Base-by-base conservation (phyloP, 2,888 invertebrate species). In the Cremastobaeus sp. region DNA sequence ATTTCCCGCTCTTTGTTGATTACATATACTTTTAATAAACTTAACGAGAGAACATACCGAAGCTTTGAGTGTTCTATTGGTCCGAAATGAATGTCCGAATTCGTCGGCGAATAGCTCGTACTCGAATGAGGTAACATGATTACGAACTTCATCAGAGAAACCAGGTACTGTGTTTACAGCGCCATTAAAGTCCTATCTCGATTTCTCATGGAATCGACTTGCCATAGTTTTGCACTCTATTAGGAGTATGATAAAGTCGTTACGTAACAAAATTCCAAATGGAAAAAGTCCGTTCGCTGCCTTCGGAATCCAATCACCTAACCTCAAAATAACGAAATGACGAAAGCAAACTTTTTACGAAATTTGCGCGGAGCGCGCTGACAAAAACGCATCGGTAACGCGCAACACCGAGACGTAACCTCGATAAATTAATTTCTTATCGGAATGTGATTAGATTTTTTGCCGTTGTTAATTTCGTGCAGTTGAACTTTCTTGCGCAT, bases 91-190 rank as follows among this genome's bases (percentile, higher is more conserved):
- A 34, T 18, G 52, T 52, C 25, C 52, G 20, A 39, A 52, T 59
- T 57, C 43, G 41, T 57, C 57, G 30, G 48, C 48, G 50, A 68
- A 45, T n/a, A 25, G 25, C 45, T 68, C 28, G 20, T 30, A 59
- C 34, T 69, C 18, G 47, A 50, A 69, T 54, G 60, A 59, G 52
- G 60, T 69, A 69, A 69, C 52, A 25, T 15, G 68, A 60, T 69
- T 60, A 69, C 37, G 35, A 54, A 69, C 34, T 60, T 52, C 68
- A 60, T 69, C 52, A 39, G 52, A 39, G n/a, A 50, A 52, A 45
- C 41, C 37, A 60, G 59, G 21, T 37, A 59, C 45, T 59, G 21
- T 59, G 52, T 69, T 60, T 59, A 69, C 59, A 20, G 17, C 21
- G 41, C 48, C 43, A 48, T 60, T 60, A 60, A 59, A 50, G 48